A percentile compares a stretch with the other conserved stretches of the same genome.
Evolutionary conservation across 2,888 invertebrate species (phyloP).

Genomic region (Artemia sinica): DNA sequence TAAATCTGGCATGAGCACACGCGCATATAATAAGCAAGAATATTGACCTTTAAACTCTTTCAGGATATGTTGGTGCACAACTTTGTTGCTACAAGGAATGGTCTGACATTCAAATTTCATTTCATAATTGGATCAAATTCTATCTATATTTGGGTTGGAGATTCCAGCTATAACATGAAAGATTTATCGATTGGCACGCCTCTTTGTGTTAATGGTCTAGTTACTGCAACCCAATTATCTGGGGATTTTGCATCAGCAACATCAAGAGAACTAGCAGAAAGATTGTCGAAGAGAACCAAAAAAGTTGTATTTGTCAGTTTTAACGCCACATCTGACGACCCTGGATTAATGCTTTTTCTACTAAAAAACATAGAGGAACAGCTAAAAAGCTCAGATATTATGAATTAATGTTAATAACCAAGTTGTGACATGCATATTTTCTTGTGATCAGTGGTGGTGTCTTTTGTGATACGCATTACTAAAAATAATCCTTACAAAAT

Average conservation of each 20-base stretch:
- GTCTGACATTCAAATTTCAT: neutral
- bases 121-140: neutral
- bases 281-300: neutral
- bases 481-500: no score
- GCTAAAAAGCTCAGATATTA: neutral
- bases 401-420: no score
- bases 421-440: no score
- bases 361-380: neutral
- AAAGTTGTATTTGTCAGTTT: neutral
- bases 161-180: neutral
- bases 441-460: no score
- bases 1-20: no score
- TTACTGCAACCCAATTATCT: neutral
- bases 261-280: slow-evolving; percentile 1
- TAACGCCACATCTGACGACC: neutral
- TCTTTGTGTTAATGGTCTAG: slow-evolving; percentile 1
- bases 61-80: neutral
- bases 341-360: neutral
- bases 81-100: neutral
- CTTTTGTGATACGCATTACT: no score
- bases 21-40: no score
- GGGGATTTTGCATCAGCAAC: neutral
- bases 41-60: no score
- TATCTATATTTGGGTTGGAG: slow-evolving; percentile 8
- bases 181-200: neutral